These are phyloP conservation scores for Cephus nigrinus DNA, from an alignment of 2,888 invertebrate species.

Conservation along the genomic window DNA sequence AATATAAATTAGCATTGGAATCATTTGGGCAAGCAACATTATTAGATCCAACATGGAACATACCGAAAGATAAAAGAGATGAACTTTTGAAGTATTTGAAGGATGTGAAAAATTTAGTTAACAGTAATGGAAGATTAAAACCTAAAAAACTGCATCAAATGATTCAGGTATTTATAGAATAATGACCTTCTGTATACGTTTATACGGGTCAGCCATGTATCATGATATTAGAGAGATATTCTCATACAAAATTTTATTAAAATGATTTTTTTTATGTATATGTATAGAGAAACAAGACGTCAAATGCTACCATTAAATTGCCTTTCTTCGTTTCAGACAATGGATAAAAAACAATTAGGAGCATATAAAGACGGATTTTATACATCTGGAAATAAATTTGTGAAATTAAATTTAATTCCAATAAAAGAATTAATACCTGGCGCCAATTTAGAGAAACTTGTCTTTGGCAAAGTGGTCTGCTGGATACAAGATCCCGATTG, in stretches of 20 bases:
- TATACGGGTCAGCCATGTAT: not conserved
- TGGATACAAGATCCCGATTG: conserved; percentile 80
- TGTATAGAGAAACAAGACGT: not conserved
- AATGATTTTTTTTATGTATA: not conserved
- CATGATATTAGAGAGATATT: not conserved
- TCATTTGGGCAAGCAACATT: conserved; percentile 76
- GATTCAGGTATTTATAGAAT: conserved; percentile 68
- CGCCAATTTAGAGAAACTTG: conserved; percentile 75
- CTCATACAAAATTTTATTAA: not conserved
- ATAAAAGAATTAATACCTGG: conserved; percentile 73
- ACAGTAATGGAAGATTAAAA: conserved; percentile 79
- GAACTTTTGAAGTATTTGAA: conserved; percentile 75
- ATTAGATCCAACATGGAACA: conserved; percentile 82
- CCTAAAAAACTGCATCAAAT: conserved; percentile 77
- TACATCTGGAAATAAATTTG: conserved; percentile 67
- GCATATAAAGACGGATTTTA: conserved; percentile 74
- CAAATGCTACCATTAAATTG: conserved; percentile 4
- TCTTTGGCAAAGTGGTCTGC: conserved; percentile 84
- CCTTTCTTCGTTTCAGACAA: conserved; percentile 66
- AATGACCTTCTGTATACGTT: not conserved
- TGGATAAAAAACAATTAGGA: conserved; percentile 77
- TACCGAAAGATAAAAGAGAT: conserved; percentile 73
- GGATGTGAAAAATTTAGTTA: conserved; percentile 73
- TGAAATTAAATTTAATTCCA: conserved; percentile 67
- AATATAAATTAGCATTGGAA: conserved; percentile 77